Evolutionary conservation across 2,113 vertebrate genomes (phyloP).

Genomic region (Myocastor coypus): DNA sequence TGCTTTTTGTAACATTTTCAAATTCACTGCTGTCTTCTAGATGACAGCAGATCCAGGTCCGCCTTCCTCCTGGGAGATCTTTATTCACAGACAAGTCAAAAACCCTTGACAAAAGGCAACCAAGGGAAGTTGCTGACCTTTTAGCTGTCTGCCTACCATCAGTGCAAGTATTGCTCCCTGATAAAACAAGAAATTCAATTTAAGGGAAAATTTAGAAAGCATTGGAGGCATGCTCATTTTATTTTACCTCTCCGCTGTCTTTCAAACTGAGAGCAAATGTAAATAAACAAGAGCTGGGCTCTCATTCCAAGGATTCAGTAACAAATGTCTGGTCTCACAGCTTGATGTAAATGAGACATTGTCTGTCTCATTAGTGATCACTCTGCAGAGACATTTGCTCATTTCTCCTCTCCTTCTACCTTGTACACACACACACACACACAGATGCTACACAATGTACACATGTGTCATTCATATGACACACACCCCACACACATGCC

Average conservation of each 20-base stretch:
- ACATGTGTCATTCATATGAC: too few species aligned
- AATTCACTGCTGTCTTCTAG: conserved; percentile 91
- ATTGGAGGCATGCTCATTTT: conserved; percentile 89
- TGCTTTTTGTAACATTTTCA: conserved; percentile 95
- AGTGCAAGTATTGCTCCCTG: conserved; percentile 92
- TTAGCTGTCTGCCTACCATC: conserved; percentile 92
- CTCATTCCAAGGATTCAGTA: conserved; percentile 69
- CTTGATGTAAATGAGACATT: conserved; percentile 63
- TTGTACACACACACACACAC: background rate
- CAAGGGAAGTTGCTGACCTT: conserved; percentile 92
- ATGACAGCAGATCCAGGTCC: conserved; percentile 92
- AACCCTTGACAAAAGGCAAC: conserved; percentile 94
- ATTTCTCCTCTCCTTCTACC: background rate
- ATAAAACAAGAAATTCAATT: conserved; percentile 93
- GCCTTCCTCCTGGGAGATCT: conserved; percentile 91
- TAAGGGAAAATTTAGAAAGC: conserved; percentile 87
- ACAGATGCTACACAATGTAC: too few species aligned
- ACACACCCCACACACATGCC: background rate
- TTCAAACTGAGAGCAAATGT: conserved; percentile 89
- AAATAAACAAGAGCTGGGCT: conserved; percentile 86
- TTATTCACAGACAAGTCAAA: conserved; percentile 94
- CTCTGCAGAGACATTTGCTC: conserved; percentile 31
- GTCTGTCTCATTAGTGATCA: conserved; percentile 19
- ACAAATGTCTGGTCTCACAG: conserved; percentile 67
- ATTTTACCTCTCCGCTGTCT: conserved; percentile 88